Percentiles rank a stretch among this genome's conserved stretches.
Conservation (phyloP, 1,140 invertebrate genomes). For the Drosophila funebris region DNA sequence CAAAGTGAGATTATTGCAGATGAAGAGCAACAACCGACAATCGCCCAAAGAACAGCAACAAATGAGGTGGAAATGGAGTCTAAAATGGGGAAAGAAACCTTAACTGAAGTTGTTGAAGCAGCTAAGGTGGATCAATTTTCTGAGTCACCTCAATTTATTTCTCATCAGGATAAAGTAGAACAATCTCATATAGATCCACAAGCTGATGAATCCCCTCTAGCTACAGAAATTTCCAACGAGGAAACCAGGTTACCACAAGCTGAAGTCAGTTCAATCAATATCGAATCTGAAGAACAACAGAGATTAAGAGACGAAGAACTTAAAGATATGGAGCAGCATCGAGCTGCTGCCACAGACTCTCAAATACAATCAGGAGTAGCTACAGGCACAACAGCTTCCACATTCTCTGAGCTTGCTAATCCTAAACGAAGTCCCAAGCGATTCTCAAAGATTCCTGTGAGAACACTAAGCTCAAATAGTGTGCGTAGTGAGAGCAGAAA, state of each 20-base stretch:
- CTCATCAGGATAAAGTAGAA: neutral
- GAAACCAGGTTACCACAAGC: too few species aligned
- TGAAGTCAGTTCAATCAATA: neutral
- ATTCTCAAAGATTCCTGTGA: constrained; percentile 70
- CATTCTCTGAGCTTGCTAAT: neutral
- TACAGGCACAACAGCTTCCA: neutral
- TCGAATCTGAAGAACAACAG: neutral
- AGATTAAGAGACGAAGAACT: neutral
- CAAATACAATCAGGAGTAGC: neutral
- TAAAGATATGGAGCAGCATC: too few species aligned
- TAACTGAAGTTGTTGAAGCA: neutral
- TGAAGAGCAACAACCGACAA: neutral
- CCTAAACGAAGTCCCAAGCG: constrained; percentile 43
- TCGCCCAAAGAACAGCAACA: neutral
- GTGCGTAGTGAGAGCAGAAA: constrained; percentile 58
- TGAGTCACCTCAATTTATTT: neutral
- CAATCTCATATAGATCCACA: neutral
- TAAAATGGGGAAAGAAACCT: neutral
- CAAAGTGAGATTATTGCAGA: neutral
- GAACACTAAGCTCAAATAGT: constrained; percentile 56
- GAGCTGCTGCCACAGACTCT: neutral
- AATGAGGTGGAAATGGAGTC: neutral
- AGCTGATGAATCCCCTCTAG: neutral
- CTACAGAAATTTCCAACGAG: too few species aligned
- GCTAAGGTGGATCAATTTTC: neutral